Base-by-base conservation (phyloP, 2,888 invertebrate genomes). In the Drosophila anomalata region DNA sequence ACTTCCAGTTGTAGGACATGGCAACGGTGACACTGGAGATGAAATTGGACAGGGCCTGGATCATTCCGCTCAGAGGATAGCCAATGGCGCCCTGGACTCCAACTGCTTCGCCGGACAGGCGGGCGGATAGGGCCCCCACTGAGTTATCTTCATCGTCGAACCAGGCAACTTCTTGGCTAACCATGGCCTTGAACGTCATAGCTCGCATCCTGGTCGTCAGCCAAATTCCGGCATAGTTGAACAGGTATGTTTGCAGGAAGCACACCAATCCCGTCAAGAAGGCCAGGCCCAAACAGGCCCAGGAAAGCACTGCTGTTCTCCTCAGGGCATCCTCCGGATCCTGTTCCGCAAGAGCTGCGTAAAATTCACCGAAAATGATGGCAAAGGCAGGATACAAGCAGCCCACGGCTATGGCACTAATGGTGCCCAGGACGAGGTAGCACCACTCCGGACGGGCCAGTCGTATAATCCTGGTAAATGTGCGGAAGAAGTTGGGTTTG, bases 81-180 rank as follows among this genome's bases (percentile, higher is more conserved):
- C 95, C 96, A 0, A 95, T 95, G 0, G 95, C 95, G 12, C 96
- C 96, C 88, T 96, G 95, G 0, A 96, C 94, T 2, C 94, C 94
- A 0, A 95, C 94, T 0, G 95, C 95, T 85, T 96, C 96, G 0
- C 95, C 94, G 0, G 96, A 95, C 0, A 96, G 91, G 12, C 95
- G 92, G 0, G 95, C 94, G 52, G 95, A 95, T 0, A 96, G 87
- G 0, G 95, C 94, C 0, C 96, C 96, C 0, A 95, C 94, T 1
- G 95, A 94, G 88, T 96, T 95, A 1, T 89, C 78, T 0, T 94
- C 93, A 39, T 94, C 92, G 87, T 96, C 96, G 90, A 94, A 96
- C 95, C 95, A 96, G 6, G 94, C 95, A 71, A 96, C 94, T 82
- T 96, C 96, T 88, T 96, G 96, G 47, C 92, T 92, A 67, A 96